phyloP scores from a whole-genome alignment of 2,888 invertebrate genomes.

The Apodemia hepburni region DNA sequence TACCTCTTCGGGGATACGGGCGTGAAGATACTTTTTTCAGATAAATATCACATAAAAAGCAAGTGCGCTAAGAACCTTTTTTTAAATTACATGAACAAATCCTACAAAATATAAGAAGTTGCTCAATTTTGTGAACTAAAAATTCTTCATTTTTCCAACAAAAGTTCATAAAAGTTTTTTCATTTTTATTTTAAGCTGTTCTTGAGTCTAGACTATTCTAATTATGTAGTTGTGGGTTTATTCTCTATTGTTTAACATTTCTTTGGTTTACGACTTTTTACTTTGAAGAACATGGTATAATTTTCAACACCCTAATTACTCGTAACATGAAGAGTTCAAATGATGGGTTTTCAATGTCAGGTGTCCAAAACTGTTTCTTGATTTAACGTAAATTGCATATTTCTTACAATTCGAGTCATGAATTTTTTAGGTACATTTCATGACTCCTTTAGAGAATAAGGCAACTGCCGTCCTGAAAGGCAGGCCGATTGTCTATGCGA shows the following conservation, averaged over 20 bases:
- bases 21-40: background rate
- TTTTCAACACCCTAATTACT: background rate
- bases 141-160: background rate
- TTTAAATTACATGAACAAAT: background rate
- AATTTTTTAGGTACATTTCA: too few relatives aligned
- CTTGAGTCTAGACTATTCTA: conserved; percentile 1
- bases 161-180: conserved; percentile 4
- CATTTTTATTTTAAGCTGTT: conserved; percentile 1
- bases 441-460: too few relatives aligned
- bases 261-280: background rate
- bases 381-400: too few relatives aligned
- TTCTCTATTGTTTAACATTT: background rate
- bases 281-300: background rate
- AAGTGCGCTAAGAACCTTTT: background rate
- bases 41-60: background rate
- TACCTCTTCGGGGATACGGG: too few relatives aligned
- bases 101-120: background rate
- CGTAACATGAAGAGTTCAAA: too few relatives aligned
- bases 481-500: too few relatives aligned
- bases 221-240: conserved; percentile 2
- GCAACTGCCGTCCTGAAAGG: too few relatives aligned
- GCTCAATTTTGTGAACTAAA: background rate
- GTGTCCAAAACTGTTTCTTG: too few relatives aligned
- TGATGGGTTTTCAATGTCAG: background rate
- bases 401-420: too few relatives aligned